phyloP scores from a whole-genome alignment of 2,113 vertebrate genomes.

The Larimichthys crocea region DNA sequence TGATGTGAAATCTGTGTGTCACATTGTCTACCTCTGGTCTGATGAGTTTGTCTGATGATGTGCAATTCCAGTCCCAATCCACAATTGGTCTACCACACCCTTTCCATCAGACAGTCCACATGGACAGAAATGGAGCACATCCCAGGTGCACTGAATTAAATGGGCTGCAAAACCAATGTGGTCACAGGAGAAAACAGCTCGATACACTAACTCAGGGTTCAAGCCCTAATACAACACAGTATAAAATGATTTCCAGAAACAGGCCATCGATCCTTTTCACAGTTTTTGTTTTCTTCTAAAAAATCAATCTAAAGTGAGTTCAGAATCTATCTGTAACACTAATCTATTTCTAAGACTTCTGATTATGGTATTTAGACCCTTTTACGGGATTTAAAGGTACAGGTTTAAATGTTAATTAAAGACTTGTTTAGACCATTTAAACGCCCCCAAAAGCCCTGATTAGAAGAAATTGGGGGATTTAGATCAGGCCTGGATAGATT shows the following conservation, averaged over 20 bases:
- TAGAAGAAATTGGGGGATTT: conserved; percentile 31
- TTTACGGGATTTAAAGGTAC: conserved; percentile 19
- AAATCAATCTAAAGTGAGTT: not conserved
- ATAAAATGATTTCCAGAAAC: not conserved
- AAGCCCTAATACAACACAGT: not conserved
- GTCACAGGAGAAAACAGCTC: not conserved
- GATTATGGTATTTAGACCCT: not conserved
- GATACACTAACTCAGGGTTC: not conserved
- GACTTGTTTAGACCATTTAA: conserved; percentile 28
- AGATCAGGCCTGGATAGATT: conserved; percentile 31
- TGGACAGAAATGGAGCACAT: not conserved
- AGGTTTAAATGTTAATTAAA: conserved; percentile 18
- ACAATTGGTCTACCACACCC: not conserved
- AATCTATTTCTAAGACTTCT: conserved; percentile 13
- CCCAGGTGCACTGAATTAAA: not conserved
- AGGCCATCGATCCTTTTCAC: not conserved
- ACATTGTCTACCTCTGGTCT: not conserved
- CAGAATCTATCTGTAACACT: not conserved
- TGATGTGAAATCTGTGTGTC: not conserved
- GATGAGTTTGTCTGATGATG: not conserved
- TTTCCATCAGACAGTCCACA: not conserved
- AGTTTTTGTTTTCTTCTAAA: not conserved
- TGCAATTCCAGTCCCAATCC: not conserved
- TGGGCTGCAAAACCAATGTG: not conserved
- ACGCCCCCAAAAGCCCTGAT: conserved; percentile 36